Conservation (phyloP, 2,797 vertebrate genomes). For the Sebastes minor region DNA sequence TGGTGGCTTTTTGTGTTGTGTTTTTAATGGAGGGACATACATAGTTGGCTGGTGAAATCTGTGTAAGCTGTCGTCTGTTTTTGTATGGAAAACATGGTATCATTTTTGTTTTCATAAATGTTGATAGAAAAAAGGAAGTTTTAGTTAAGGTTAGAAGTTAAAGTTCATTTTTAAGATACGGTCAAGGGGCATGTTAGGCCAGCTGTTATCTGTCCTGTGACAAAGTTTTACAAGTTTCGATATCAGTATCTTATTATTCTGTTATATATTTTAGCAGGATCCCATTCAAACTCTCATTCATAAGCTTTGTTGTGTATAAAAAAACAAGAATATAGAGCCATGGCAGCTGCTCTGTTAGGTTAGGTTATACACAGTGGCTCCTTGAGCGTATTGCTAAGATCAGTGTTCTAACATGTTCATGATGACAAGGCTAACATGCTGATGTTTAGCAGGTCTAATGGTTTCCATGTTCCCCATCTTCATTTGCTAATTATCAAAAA, state of each 20-base stretch:
- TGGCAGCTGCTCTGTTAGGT: neutral
- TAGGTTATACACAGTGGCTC: neutral
- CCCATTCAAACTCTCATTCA: neutral
- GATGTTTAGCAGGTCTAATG: no score
- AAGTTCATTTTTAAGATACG: neutral
- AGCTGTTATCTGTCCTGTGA: neutral
- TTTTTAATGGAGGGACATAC: neutral
- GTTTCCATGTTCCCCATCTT: no score
- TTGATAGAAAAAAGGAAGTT: neutral
- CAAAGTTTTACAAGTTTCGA: neutral
- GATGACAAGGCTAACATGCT: no score
- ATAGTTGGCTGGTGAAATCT: neutral
- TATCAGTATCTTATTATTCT: neutral
- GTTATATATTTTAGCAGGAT: neutral
- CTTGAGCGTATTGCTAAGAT: neutral
- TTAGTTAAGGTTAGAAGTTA: neutral
- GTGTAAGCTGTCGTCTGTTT: neutral
- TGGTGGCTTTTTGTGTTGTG: neutral
- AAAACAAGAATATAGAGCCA: neutral
- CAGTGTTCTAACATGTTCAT: no score
- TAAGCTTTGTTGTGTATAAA: neutral
- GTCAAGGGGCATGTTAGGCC: neutral
- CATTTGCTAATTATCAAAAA: no score
- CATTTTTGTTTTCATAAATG: neutral
- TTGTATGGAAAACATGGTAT: neutral